A percentile compares a stretch with the other conserved stretches of the same genome.
phyloP scores from a whole-genome alignment of 1,140 invertebrate genomes.

The Octopus bimaculoides region DNA sequence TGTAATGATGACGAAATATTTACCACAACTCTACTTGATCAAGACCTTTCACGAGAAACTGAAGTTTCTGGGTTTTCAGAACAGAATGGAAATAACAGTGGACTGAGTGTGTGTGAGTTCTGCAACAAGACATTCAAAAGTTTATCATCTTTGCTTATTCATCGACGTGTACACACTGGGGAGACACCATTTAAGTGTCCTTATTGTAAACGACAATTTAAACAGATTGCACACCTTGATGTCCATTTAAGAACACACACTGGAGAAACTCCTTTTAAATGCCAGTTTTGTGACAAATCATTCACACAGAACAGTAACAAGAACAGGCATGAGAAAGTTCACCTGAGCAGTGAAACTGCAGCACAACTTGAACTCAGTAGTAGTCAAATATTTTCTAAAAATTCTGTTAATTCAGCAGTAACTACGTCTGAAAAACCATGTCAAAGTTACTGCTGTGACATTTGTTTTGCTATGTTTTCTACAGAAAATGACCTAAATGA shows the following conservation, averaged over 20 bases:
- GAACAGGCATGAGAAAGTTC: constrained; percentile 20
- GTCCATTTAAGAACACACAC: constrained; percentile 42
- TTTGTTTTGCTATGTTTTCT: neutral
- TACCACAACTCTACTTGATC: too few species aligned
- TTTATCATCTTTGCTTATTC: constrained; percentile 9
- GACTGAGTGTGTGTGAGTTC: neutral
- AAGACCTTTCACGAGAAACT: too few species aligned
- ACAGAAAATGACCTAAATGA: neutral
- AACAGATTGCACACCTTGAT: constrained; percentile 16
- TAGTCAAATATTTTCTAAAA: too few species aligned
- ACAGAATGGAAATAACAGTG: too few species aligned
- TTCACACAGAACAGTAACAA: constrained; percentile 17
- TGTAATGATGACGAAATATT: too few species aligned
- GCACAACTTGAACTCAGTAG: neutral
- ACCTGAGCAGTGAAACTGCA: constrained; percentile 7
- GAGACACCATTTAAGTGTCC: constrained; percentile 71
- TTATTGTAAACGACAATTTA: constrained; percentile 15
- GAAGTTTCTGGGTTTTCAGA: too few species aligned
- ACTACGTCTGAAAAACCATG: too few species aligned
- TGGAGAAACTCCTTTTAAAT: constrained; percentile 69
- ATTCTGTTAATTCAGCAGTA: neutral
- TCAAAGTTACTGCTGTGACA: neutral
- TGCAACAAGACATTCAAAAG: constrained; percentile 20
- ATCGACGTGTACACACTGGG: constrained; percentile 44
- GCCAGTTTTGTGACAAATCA: constrained; percentile 19